A percentile compares a stretch with the other conserved stretches of the same genome.
Conservation (phyloP, 1,140 invertebrate species). For the Meloidogyne floridensis region DNA sequence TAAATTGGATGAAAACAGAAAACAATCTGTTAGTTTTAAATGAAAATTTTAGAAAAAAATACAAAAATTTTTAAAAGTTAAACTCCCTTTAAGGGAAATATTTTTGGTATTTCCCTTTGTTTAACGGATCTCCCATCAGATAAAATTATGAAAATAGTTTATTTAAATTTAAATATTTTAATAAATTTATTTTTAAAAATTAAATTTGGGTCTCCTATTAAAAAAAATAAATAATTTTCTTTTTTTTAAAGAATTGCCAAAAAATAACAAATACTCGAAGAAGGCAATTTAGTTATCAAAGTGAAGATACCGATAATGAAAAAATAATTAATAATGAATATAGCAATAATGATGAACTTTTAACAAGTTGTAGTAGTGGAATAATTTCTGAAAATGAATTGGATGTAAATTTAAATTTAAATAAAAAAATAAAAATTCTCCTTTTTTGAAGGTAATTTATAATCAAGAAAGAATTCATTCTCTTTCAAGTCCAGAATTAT, state of each 20-base stretch:
- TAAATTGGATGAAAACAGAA: conserved; percentile 7
- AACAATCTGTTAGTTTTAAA: background rate
- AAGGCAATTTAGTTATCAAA: conserved; percentile 9
- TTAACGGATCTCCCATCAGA: no score
- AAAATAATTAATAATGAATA: background rate
- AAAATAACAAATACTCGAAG: background rate
- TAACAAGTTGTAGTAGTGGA: conserved; percentile 1
- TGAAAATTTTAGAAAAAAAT: background rate
- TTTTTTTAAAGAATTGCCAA: background rate
- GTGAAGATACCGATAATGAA: conserved; percentile 9
- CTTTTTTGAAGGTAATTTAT: conserved; percentile 17
- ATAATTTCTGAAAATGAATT: conserved; percentile 20
- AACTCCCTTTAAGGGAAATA: no score
- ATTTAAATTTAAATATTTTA: no score
- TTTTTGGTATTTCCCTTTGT: no score
- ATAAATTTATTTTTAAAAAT: no score
- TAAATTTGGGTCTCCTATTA: no score
- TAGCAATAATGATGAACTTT: background rate
- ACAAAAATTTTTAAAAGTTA: background rate
- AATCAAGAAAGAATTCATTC: conserved; percentile 36
- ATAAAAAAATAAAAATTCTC: background rate
- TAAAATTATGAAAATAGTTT: no score
- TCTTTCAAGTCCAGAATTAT: conserved; percentile 64
- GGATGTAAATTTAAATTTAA: conserved; percentile 17
- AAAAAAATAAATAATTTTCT: no score